Evolutionary conservation across 1,140 invertebrate genomes (phyloP), one percentile per base, ranked within the genome.

Genomic region (Saccostrea glomerata): DNA sequence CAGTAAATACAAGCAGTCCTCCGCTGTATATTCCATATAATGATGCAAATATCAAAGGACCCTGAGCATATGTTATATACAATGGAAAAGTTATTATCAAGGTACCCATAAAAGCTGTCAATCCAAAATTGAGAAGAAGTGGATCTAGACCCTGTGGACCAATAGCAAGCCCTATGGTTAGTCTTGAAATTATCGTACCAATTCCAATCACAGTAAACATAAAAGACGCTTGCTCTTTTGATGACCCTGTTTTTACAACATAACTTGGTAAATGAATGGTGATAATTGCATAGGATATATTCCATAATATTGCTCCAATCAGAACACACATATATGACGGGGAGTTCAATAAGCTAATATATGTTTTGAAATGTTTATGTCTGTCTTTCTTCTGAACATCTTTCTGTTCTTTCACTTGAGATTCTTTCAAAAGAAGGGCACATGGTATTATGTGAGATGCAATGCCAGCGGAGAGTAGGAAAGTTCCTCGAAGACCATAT

Each of bases 21-120:
- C 92, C 92, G 12, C 82, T 90, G 54, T 91, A 91, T 5, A 91
- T 15, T 47, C 92, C 91, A 63, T 86, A 92, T n/a, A 83, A 15
- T 0, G 88, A 82, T 0, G 90, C 58, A 85, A 83, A 92, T 20
- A 91, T 54, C 40, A 70, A 36, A 66, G 91, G 91, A 1, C 89
- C 88, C 3, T 15, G 23, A 55, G 89, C 90, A 13, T 15, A 60
- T 11, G 63, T 55, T 9, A 89, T 88, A 77, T 86, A 91, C 3
- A 91, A 70, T n/a, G 90, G 90, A 47, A 92, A 89, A 0, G 87
- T 36, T 0, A 90, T 54, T 13, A 88, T 88, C 13, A 82, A 55
- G 17, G 86, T 15, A 17, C 89, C 91, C 2, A 82, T 77, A 55
- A 91, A 55, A 23, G 88, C 89, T 55, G 89, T 63, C 36, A 89